These are phyloP conservation scores for Hoplodrina ambigua DNA, from an alignment of 2,888 invertebrate species.

Conservation along the genomic window DNA sequence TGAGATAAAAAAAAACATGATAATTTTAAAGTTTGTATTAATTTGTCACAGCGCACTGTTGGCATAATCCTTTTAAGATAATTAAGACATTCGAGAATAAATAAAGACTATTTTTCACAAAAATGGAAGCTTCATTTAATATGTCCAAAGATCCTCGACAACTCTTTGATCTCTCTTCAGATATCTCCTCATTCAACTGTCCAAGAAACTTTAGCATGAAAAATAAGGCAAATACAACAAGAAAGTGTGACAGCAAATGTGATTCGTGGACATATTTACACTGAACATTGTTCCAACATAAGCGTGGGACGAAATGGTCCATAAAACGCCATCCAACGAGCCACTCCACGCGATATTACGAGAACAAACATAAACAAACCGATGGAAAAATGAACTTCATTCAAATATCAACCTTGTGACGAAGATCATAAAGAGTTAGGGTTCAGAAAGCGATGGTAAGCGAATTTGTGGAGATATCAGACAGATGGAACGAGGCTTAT, in stretches of 20 bases:
- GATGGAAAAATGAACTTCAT: neutral
- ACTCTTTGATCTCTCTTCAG: constrained; percentile 38
- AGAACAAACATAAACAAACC: constrained; percentile 17
- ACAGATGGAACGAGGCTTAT: constrained; percentile 61
- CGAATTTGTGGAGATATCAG: constrained; percentile 39
- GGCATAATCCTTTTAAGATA: neutral
- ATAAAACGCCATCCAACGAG: constrained; percentile 59
- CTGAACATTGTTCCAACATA: constrained; percentile 58
- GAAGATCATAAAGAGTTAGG: neutral
- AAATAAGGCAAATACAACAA: constrained; percentile 42
- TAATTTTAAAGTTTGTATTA: too few relatives aligned
- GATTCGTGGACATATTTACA: constrained; percentile 56
- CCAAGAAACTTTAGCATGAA: constrained; percentile 12
- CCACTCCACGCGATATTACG: constrained; percentile 59
- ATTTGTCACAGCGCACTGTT: too few relatives aligned
- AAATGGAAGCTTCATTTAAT: constrained; percentile 12
- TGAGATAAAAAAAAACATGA: too few relatives aligned
- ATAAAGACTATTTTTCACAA: neutral
- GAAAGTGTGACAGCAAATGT: constrained; percentile 49
- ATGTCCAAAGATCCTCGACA: neutral
- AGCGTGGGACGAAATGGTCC: constrained; percentile 64
- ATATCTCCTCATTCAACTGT: constrained; percentile 28
- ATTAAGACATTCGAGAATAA: neutral
- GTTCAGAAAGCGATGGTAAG: neutral
- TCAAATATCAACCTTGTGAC: constrained; percentile 28